phyloP scores from a whole-genome alignment of 2,113 vertebrate genomes.

The Marmota monax region DNA sequence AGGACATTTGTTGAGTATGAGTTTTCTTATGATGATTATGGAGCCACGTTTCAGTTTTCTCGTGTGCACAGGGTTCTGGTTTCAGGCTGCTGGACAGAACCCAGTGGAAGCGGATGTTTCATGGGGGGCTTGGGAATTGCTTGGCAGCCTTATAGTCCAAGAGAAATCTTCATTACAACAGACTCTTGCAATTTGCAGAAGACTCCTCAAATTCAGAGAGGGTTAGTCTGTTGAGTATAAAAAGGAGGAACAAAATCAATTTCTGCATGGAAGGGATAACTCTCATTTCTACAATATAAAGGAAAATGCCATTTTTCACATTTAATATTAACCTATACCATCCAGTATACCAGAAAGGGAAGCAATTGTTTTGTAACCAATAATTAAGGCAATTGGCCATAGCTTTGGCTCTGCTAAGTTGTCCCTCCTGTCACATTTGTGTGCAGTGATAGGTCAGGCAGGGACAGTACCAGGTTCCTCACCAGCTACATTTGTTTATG shows the following conservation, averaged over 20 bases:
- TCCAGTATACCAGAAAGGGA: neutral
- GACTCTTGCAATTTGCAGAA: neutral
- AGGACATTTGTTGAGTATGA: neutral
- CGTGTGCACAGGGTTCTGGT: neutral
- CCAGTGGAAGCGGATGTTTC: neutral
- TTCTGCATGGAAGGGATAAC: neutral
- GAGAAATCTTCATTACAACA: neutral
- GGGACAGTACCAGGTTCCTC: neutral
- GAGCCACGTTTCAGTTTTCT: neutral
- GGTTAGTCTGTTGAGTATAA: neutral
- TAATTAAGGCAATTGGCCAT: neutral
- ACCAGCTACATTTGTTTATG: neutral
- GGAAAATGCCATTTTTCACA: too few species aligned
- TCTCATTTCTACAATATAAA: neutral
- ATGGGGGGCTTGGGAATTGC: neutral
- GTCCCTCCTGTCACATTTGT: neutral
- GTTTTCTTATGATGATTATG: neutral
- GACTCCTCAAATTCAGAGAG: neutral
- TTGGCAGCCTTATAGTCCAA: neutral
- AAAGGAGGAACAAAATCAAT: neutral
- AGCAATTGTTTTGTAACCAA: neutral
- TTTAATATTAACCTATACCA: neutral
- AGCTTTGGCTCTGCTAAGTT: neutral
- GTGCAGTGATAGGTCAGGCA: neutral
- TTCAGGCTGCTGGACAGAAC: neutral